A percentile compares a stretch with the other conserved stretches of the same genome.
Conservation (phyloP, 2,113 vertebrate species). For the Haplochromis burtoni region DNA sequence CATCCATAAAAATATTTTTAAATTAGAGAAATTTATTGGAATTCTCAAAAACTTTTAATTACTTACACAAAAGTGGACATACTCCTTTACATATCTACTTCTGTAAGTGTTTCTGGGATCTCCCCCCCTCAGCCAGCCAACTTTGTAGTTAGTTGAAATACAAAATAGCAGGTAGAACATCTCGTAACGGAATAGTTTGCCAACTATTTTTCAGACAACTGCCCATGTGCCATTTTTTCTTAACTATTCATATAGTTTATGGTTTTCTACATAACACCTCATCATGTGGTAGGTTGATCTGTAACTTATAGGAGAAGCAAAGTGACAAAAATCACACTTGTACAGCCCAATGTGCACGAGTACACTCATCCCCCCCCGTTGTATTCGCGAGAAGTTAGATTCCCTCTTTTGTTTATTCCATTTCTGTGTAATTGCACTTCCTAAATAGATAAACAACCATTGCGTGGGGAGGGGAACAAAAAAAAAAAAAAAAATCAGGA, state of each 20-base stretch:
- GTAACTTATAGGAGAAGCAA: not conserved
- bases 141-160: not conserved
- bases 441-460: not conserved
- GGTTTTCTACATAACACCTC: not conserved
- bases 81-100: not conserved
- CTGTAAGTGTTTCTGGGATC: not conserved
- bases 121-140: not conserved
- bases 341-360: not conserved
- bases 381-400: not conserved
- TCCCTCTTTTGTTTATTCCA: conserved; percentile 4
- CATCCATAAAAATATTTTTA: not conserved
- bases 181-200: rapidly evolving
- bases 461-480: not conserved
- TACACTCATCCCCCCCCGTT: not conserved
- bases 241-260: not conserved
- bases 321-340: not conserved
- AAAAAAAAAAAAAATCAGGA: conserved; percentile 7
- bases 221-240: not conserved
- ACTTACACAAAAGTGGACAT: not conserved
- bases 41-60: not conserved
- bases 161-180: not conserved
- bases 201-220: not conserved
- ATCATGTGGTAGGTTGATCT: not conserved
- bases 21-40: not conserved
- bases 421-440: conserved; percentile 14